These are phyloP conservation scores for Papilio demoleus DNA, from an alignment of 2,888 invertebrate genomes.

Conservation along the genomic window DNA sequence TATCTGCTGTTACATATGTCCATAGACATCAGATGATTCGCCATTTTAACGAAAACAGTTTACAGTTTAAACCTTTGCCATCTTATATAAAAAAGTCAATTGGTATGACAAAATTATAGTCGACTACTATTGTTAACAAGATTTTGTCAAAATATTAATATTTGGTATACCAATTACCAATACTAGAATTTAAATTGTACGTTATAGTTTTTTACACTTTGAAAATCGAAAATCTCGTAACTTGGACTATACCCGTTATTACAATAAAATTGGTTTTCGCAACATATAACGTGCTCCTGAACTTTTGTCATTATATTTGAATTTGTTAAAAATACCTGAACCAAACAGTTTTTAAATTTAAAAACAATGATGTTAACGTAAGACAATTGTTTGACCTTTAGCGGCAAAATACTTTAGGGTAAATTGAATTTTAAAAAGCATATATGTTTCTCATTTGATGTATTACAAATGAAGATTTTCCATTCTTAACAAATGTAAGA, in stretches of 20 bases:
- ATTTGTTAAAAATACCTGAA: slow-evolving; percentile 20
- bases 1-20: no score
- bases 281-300: slow-evolving; percentile 24
- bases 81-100: no score
- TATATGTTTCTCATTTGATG: not conserved
- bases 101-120: no score
- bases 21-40: no score
- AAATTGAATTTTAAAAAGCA: not conserved
- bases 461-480: not conserved
- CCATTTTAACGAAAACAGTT: no score
- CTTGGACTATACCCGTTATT: slow-evolving; percentile 12
- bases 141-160: no score
- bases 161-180: not conserved
- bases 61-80: no score
- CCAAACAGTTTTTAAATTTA: no score
- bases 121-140: no score
- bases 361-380: no score
- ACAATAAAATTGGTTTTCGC: slow-evolving; percentile 28
- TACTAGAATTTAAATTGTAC: not conserved
- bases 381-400: not conserved
- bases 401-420: not conserved
- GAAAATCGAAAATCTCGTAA: not conserved
- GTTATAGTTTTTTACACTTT: no score
- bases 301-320: slow-evolving; percentile 33
- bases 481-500: no score